phyloP scores from a whole-genome alignment of 2,888 invertebrate species.

The Trissolcus japonicus region DNA sequence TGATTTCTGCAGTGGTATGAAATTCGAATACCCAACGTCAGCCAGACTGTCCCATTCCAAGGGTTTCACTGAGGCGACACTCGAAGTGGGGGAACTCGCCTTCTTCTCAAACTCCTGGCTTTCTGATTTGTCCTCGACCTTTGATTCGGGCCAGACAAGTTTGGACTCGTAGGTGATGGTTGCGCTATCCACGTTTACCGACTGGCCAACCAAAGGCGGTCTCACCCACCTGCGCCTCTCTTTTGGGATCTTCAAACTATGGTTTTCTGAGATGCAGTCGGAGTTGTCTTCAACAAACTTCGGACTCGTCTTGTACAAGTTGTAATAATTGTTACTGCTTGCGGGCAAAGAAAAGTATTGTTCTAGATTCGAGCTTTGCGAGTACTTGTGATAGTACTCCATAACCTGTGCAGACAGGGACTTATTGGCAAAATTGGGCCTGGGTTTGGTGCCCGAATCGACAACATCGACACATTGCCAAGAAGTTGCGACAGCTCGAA shows the following conservation, averaged over 20 bases:
- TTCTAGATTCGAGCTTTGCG: slow-evolving; percentile 81
- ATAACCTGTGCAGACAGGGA: slow-evolving; percentile 74
- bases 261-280: slow-evolving; percentile 63
- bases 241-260: slow-evolving; percentile 64
- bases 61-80: slow-evolving; percentile 84
- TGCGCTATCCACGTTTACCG: slow-evolving; percentile 63
- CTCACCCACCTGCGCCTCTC: slow-evolving; percentile 73
- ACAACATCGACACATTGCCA: slow-evolving; percentile 42
- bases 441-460: slow-evolving; percentile 18
- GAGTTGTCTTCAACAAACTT: slow-evolving; percentile 58
- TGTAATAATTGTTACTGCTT: slow-evolving; percentile 64
- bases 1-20: slow-evolving; percentile 70
- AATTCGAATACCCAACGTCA: slow-evolving; percentile 87
- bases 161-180: slow-evolving; percentile 61
- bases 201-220: slow-evolving; percentile 74
- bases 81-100: slow-evolving; percentile 83
- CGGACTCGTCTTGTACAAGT: slow-evolving; percentile 63
- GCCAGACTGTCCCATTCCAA: slow-evolving; percentile 93
- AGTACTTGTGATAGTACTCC: slow-evolving; percentile 84
- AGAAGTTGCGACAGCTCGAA: slow-evolving; percentile 48
- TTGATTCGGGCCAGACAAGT: slow-evolving; percentile 62
- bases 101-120: slow-evolving; percentile 72
- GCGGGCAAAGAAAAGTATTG: slow-evolving; percentile 79
- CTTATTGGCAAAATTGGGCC: slow-evolving; percentile 50
- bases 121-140: slow-evolving; percentile 66